Evolutionary conservation across 2,888 invertebrate species (phyloP).

Genomic region (Pseudolycoriella hygida): DNA sequence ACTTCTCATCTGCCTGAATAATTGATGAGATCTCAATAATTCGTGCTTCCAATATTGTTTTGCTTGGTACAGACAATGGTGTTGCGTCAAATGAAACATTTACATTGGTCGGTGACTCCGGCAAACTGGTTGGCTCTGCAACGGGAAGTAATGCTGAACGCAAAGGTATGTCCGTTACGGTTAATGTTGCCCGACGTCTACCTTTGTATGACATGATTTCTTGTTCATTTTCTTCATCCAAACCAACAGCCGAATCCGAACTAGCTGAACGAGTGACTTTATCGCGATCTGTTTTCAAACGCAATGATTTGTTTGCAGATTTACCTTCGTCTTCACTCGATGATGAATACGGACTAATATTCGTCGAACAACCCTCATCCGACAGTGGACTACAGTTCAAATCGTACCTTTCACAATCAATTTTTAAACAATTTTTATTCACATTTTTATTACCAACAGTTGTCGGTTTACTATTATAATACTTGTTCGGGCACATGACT

Average conservation of each 20-base stretch:
- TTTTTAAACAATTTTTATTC: constrained; percentile 1
- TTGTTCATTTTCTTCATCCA: constrained; percentile 20
- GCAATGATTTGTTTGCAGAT: background rate
- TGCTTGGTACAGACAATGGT: constrained; percentile 19
- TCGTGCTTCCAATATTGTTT: constrained; percentile 38
- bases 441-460: background rate
- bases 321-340: constrained; percentile 15
- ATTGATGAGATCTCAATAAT: constrained; percentile 30
- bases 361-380: constrained; percentile 25
- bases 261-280: constrained; percentile 26
- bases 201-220: background rate
- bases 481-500: background rate
- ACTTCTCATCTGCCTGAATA: background rate
- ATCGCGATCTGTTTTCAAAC: constrained; percentile 8
- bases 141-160: constrained; percentile 24
- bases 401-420: constrained; percentile 8
- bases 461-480: background rate
- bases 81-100: constrained; percentile 6
- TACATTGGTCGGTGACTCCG: constrained; percentile 18
- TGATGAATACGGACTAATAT: constrained; percentile 24
- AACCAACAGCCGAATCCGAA: constrained; percentile 26
- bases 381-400: constrained; percentile 19
- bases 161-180: constrained; percentile 26
- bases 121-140: constrained; percentile 25
- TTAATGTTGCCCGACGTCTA: constrained; percentile 22